Conservation (phyloP, 2,888 invertebrate species). For the Andrena camellia region DNA sequence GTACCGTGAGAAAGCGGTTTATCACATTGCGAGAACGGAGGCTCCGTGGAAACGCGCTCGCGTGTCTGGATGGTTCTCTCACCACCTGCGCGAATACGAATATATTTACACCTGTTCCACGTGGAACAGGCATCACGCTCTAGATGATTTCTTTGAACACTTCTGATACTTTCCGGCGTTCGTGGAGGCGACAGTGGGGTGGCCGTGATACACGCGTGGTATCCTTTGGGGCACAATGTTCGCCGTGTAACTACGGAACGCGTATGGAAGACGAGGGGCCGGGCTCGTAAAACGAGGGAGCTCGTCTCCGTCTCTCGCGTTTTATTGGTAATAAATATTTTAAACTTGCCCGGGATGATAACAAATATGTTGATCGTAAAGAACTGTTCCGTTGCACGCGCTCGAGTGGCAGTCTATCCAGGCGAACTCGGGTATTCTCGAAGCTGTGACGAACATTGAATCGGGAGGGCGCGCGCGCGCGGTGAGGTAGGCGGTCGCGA, state of each 20-base stretch:
- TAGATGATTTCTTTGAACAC: constrained; percentile 36
- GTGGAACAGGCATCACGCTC: constrained; percentile 51
- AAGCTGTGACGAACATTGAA: constrained; percentile 2
- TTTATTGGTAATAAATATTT: constrained; percentile 57
- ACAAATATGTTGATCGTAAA: constrained; percentile 55
- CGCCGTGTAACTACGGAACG: not conserved
- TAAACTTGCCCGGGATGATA: constrained; percentile 44
- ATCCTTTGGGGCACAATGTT: not conserved
- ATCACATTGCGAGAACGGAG: constrained; percentile 39
- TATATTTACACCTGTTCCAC: constrained; percentile 65
- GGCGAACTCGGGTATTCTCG: constrained; percentile 8
- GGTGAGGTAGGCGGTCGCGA: not conserved
- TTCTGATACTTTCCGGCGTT: constrained; percentile 1
- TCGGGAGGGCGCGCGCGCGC: not conserved
- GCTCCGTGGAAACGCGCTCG: constrained; percentile 46
- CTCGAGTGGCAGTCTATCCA: not conserved
- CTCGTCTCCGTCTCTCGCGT: constrained; percentile 8
- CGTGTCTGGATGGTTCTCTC: constrained; percentile 42
- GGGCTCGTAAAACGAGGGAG: constrained; percentile 37
- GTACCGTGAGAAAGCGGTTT: constrained; percentile 76
- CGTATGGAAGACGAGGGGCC: not conserved
- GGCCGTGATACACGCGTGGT: not conserved
- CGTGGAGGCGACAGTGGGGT: not conserved
- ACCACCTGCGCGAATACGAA: constrained; percentile 51
- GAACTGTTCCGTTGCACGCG: constrained; percentile 41